Evolutionary conservation across 1,140 invertebrate species (phyloP).

Genomic region (Steinernema khuongi): DNA sequence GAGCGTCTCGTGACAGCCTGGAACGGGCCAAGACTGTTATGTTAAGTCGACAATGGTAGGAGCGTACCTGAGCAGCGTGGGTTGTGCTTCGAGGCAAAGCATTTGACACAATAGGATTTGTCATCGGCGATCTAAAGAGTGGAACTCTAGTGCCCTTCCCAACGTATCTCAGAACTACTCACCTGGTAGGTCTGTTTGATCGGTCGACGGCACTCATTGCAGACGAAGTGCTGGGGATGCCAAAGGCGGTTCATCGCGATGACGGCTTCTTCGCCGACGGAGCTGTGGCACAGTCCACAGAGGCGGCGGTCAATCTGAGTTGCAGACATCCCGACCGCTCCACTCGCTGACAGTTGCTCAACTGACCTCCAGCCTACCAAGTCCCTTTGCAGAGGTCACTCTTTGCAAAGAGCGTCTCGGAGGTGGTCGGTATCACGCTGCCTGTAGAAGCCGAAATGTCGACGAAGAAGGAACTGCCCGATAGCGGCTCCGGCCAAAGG

Average conservation of each 20-base stretch:
- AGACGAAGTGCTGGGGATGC: slow-evolving; percentile 53
- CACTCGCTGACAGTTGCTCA: background rate
- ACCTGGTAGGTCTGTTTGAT: slow-evolving; percentile 53
- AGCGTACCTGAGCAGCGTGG: slow-evolving; percentile 47
- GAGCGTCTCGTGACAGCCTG: slow-evolving; percentile 48
- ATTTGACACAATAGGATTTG: slow-evolving; percentile 46
- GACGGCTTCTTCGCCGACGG: slow-evolving; percentile 48
- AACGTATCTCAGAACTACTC: background rate
- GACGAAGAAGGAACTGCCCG: background rate
- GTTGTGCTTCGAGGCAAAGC: slow-evolving; percentile 51
- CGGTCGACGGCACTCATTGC: slow-evolving; percentile 45
- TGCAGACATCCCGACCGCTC: background rate
- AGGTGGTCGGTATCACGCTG: background rate
- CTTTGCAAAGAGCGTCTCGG: background rate
- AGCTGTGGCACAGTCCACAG: slow-evolving; percentile 41
- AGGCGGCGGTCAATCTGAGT: slow-evolving; percentile 41
- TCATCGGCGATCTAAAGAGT: slow-evolving; percentile 42
- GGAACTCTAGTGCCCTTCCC: background rate
- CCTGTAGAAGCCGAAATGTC: background rate
- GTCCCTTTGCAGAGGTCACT: background rate
- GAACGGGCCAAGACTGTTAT: too few relatives aligned
- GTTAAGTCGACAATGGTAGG: background rate
- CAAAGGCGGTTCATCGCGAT: slow-evolving; percentile 49
- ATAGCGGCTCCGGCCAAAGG: background rate
- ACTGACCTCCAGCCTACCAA: background rate